Evolutionary conservation across 2,113 vertebrate genomes (phyloP).

Genomic region (Mormoops blainvillei): DNA sequence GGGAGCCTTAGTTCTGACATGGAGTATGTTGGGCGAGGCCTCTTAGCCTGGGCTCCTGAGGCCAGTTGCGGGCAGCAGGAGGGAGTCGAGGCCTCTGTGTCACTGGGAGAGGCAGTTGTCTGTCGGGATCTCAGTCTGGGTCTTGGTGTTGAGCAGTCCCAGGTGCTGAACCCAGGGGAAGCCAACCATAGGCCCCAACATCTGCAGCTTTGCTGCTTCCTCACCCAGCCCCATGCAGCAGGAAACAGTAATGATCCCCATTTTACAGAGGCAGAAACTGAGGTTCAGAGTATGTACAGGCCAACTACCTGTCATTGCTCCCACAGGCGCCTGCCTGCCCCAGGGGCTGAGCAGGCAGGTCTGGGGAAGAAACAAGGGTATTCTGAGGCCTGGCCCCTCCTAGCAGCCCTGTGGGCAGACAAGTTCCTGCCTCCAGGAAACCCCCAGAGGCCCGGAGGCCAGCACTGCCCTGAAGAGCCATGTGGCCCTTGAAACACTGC

Average conservation of each 20-base stretch:
- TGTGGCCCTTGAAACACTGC: not conserved
- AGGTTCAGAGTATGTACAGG: not conserved
- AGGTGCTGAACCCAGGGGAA: not conserved
- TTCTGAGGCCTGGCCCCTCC: not conserved
- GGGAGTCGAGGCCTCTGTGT: accelerated
- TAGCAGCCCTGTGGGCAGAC: not conserved
- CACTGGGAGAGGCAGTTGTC: not conserved
- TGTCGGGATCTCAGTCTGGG: not conserved
- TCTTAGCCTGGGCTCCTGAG: not conserved
- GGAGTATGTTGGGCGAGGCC: not conserved
- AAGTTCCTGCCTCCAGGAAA: not conserved
- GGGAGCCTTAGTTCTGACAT: not conserved
- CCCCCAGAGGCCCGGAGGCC: not conserved
- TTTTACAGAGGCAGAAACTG: not conserved
- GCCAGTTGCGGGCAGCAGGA: too few relatives aligned
- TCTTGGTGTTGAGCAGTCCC: not conserved
- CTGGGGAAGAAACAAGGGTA: not conserved
- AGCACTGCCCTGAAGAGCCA: not conserved
- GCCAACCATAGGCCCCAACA: not conserved
- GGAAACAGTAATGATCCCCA: not conserved
- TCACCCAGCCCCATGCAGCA: accelerated
- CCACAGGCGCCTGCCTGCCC: not conserved
- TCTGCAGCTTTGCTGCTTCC: not conserved
- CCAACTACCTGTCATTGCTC: not conserved
- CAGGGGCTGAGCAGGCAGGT: not conserved